Conservation (phyloP, 2,797 vertebrate species). For the Lateolabrax maculatus region DNA sequence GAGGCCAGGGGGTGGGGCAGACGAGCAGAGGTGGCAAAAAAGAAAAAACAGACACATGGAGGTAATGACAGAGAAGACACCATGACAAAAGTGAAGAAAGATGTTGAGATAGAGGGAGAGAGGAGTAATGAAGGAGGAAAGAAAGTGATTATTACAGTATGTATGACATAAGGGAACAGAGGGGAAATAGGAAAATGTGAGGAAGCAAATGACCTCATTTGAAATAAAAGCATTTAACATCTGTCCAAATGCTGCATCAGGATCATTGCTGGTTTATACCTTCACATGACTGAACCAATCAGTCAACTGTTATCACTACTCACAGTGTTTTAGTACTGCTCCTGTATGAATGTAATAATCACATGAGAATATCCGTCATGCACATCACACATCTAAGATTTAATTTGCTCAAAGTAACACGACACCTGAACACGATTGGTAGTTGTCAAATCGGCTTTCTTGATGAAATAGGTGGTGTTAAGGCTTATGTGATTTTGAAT, state of each 20-base stretch:
- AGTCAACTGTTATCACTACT: background rate
- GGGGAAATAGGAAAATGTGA: slow-evolving; percentile 2
- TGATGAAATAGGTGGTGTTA: too few relatives aligned
- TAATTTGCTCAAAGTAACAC: too few relatives aligned
- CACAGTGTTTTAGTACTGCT: background rate
- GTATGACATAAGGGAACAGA: slow-evolving; percentile 2
- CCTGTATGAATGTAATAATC: background rate
- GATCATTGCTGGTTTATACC: background rate
- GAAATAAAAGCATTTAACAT: background rate
- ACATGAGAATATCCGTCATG: background rate
- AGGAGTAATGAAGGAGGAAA: background rate
- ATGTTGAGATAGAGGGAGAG: slow-evolving; percentile 6
- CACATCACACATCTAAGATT: background rate
- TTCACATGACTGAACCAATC: background rate
- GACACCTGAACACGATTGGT: too few relatives aligned
- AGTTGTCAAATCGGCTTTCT: too few relatives aligned
- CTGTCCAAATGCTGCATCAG: too few relatives aligned
- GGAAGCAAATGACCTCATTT: background rate
- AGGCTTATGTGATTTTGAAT: background rate
- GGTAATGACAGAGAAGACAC: slow-evolving; percentile 29
- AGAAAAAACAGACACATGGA: slow-evolving; percentile 26
- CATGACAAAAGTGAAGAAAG: slow-evolving; percentile 31
- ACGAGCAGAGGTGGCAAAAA: slow-evolving; percentile 1
- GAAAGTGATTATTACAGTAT: background rate
- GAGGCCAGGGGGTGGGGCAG: background rate